Base-by-base conservation (phyloP, 2,888 invertebrate species). In the Drosophila suboccidentalis region DNA sequence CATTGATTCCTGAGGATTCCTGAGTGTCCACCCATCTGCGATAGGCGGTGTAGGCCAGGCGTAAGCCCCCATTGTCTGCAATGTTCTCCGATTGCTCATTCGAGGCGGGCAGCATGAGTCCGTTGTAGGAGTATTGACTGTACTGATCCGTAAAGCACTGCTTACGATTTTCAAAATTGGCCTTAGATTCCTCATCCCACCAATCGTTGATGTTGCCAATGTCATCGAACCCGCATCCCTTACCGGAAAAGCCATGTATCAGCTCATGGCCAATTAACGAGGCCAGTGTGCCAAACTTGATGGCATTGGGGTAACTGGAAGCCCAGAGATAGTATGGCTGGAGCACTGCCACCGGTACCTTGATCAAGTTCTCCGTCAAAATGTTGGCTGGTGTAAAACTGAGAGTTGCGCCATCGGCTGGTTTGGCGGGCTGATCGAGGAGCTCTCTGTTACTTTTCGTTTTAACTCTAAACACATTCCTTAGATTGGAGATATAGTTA, bases 1-100 rank as follows among this genome's bases (percentile, higher is more conserved):
- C 41, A 2, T 38, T 38, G n/a, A n/a, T 6, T n/a, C n/a, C 38
- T 2, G 36, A 19, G 1, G 67, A 71, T 2, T 80, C 62, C 34
- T 55, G 59, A 0, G 29, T 10, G 3, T 86, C 59, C 39, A 82
- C 76, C 91, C 92, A 91, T 6, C 74, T 79, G 13, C 82, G 65
- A 72, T 92, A 92, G 34, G 92, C 91, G 15, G 75, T 71, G 51
- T 88, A 92, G 15, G 92, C 91, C 41, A 92, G 70, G n/a, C 90
- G 88, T 9, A 92, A 19, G 6, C 90, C 92, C 0, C 91, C 92
- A 61, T 91, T 92, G 29, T 92, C 92, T 32, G 92, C 92, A 47
- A 92, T 90, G 54, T 92, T 91, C 63, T 92, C 92, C 19, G 87
- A 77, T 39, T 92, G 91, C 0, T 74, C 64, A 0, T 61, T 74